Base-by-base conservation (phyloP, 2,113 vertebrate species). In the Periophthalmodon schlosseri region DNA sequence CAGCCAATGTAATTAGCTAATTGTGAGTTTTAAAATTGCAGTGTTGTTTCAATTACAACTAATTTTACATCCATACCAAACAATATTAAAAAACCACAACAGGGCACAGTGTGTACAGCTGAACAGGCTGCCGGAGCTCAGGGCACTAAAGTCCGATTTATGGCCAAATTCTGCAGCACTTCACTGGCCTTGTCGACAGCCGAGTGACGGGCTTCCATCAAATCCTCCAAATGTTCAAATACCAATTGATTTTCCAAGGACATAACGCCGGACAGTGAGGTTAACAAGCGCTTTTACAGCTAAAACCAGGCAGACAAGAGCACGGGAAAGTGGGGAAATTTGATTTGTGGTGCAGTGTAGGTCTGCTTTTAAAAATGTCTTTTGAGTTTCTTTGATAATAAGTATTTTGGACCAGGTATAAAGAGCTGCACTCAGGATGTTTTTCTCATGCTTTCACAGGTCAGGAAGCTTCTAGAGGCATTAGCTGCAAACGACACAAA, bases 161-260 rank as follows among this genome's bases (percentile, higher is more conserved):
- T 61, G 56, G 47, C 70, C 56, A 74, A 61, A 77, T 76, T 57
- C 68, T 70, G 50, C 58, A 60, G 33, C 71, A 52, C 50, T 46
- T 33, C 23, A 67, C 11, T 80, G 52, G 21, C 69, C 49, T 67
- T 49, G 64, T 57, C 68, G 15, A 33, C 28, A 20, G 68, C 39
- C n/a, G 15, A 5, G 46, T 58, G 60, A 75, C 82, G 15, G 44
- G 1, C 57, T 72, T 82, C 63, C 36, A 60, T 72, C 57, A 75
- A 83, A 75, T 70, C 23, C 74, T 33, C n/a, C 61, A 11, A 77
- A 73, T 74, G 21, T 77, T 20, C 50, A 84, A 82, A 85, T 83
- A 76, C 77, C 78, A 76, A 52, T 68, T 67, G 60, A 34, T 16
- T 12, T 60, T 65, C 74, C 86, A 88, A 87, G 90, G 86, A 58